Evolutionary conservation across 2,888 invertebrate genomes (phyloP), one percentile per base, ranked within the genome.

Genomic region (Aleiodes alternator): DNA sequence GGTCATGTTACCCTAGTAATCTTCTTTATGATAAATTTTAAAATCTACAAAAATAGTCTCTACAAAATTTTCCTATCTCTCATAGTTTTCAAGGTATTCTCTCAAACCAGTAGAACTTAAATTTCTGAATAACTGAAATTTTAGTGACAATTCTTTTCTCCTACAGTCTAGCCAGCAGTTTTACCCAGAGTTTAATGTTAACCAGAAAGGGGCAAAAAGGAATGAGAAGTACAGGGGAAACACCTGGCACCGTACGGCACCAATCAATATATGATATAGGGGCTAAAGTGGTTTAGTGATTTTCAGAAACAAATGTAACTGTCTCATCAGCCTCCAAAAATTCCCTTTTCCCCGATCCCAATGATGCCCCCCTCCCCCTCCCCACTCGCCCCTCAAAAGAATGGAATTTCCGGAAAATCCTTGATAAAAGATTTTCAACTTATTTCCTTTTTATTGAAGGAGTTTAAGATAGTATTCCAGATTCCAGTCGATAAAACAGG

Each of bases 231-330:
- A 69, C 73, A 23, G 68, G 78, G 80, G 77, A 72, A 81, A 82
- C 81, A 83, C 87, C 88, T 87, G 88, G 88, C 81, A 88, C 88
- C 82, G 85, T 84, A 87, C 84, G 88, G 88, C 84, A 88, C 88
- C 84, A 88, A 88, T 88, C 88, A 84, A 88, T 88, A 86, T 83
- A 84, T 83, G 74, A 80, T 80, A 76, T 77, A 79, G 76, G 74
- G 64, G 43, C 43, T 34, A 61, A 75, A 78, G 73, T 31, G 75
- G 48, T 34, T 38, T 38, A 23, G 64, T 31, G 59, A 66, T 66
- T 75, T 38, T 16, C 55, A 38, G 69, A 53, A 69, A 64, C 43
- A 48, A 64, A 23, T 64, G 64, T 64, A 34, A 73, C 53, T 50
- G 57, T 69, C 50, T 68, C 68, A 68, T 68, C 51, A 50, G 66